A percentile compares a stretch with the other conserved stretches of the same genome.
Evolutionary conservation across 2,113 vertebrate genomes (phyloP).

Genomic region (Microcebus griseorufus): DNA sequence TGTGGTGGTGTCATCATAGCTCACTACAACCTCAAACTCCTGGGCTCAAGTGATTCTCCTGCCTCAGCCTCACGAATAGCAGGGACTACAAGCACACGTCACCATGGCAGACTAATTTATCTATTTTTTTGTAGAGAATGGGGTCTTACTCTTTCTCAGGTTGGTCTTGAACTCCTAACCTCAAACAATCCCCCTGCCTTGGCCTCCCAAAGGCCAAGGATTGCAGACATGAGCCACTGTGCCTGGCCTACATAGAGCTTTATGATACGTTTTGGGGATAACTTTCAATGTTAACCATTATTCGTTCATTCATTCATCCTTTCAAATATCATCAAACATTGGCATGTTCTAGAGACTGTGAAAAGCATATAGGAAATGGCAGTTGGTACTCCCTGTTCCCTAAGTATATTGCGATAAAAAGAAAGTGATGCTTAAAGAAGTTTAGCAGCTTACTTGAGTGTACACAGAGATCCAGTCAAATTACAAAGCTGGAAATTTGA

Average conservation of each 20-base stretch:
- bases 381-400: neutral
- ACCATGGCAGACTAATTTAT: too few relatives aligned
- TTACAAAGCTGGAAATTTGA: neutral
- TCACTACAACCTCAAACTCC: too few relatives aligned
- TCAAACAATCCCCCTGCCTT: too few relatives aligned
- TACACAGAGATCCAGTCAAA: neutral
- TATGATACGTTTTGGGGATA: neutral
- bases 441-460: neutral
- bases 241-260: neutral
- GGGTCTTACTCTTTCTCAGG: too few relatives aligned
- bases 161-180: too few relatives aligned
- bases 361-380: neutral
- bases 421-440: neutral
- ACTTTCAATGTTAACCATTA: neutral
- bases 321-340: neutral
- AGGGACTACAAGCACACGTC: too few relatives aligned
- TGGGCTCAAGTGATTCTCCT: too few relatives aligned
- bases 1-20: too few relatives aligned
- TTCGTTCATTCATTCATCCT: neutral
- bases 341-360: neutral
- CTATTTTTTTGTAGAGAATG: too few relatives aligned
- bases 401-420: neutral
- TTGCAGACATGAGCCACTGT: too few relatives aligned
- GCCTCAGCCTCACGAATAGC: too few relatives aligned
- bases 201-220: too few relatives aligned